Evolutionary conservation across 2,888 invertebrate species (phyloP), one percentile per base, ranked within the genome.

Genomic region (Perithous albicinctus): DNA sequence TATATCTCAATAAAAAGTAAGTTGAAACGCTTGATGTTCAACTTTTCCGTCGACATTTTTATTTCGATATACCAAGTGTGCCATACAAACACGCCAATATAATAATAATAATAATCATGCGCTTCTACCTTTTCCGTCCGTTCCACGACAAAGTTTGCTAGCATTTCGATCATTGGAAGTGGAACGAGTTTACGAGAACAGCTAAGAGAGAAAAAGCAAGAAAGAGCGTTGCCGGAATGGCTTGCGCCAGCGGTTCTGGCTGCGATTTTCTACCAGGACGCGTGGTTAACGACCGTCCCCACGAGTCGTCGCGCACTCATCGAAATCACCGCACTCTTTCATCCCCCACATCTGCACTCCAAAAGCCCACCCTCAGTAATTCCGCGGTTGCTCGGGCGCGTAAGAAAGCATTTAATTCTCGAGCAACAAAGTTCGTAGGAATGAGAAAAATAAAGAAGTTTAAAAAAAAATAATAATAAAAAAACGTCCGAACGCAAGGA

Each of bases 381-480:
- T 56, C 59, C 43, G 78, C 59, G 70, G 70, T 74, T 32, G 67
- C 63, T 46, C 46, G 41, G 38, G 20, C 43, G 76, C 61, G 41
- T 78, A 67, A 78, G 80, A 80, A 78, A 84, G 67, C 84, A 63
- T 84, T 82, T 82, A 85, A 79, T 82, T 82, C 70, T 46, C 67
- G 41, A 48, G 70, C 74, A 80, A 76, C 73, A 67, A 75, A 82
- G 46, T 80, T 82, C 67, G 64, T 43, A n/a, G 61, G 75, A 80
- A 67, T 63, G 59, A 51, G 38, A n/a, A 56, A 56, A 18, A 41
- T 5, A 46, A 59, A 67, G 1, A 76, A 63, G 1, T n/a, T 15
- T 3, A 5, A 41, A 54, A 35, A 41, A 67, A 23, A 8, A 46
- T 1, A n/a, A n/a, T n/a, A n/a, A n/a, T n/a, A n/a, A n/a, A n/a